These are phyloP conservation scores for Ia io DNA, from an alignment of 2,113 vertebrate genomes.

Conservation along the genomic window DNA sequence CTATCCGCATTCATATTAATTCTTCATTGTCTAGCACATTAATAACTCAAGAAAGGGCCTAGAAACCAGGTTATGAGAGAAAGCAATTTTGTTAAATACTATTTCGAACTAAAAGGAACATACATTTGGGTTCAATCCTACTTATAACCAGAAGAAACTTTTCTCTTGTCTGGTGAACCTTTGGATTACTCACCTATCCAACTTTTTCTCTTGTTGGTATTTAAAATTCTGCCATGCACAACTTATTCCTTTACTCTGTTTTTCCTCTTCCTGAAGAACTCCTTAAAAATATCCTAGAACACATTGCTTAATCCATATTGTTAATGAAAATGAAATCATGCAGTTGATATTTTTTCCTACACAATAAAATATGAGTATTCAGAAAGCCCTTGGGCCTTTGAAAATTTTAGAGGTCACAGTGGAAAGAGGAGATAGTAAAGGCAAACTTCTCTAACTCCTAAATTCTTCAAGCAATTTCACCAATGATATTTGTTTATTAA, in stretches of 20 bases:
- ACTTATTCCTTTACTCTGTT: not conserved
- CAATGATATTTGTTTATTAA: not conserved
- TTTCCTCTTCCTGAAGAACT: not conserved
- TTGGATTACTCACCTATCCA: not conserved
- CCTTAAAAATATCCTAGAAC: not conserved
- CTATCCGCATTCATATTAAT: not conserved
- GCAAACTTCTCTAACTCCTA: not conserved
- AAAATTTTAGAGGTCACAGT: not conserved
- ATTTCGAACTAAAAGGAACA: not conserved
- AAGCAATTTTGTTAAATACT: not conserved
- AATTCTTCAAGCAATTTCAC: not conserved
- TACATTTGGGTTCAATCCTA: not conserved
- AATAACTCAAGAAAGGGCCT: not conserved
- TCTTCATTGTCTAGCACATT: not conserved
- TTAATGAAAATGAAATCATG: not conserved
- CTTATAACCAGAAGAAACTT: not conserved
- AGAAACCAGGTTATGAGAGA: not conserved
- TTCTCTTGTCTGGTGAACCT: not conserved
- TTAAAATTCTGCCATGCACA: not conserved
- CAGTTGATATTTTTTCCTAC: not conserved
- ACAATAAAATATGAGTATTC: not conserved
- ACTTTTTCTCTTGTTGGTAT: not conserved
- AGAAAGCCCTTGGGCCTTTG: not conserved
- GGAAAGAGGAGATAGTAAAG: not conserved
- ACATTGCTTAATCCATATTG: not conserved